phyloP scores from a whole-genome alignment of 2,113 vertebrate genomes.

The Pan paniscus region DNA sequence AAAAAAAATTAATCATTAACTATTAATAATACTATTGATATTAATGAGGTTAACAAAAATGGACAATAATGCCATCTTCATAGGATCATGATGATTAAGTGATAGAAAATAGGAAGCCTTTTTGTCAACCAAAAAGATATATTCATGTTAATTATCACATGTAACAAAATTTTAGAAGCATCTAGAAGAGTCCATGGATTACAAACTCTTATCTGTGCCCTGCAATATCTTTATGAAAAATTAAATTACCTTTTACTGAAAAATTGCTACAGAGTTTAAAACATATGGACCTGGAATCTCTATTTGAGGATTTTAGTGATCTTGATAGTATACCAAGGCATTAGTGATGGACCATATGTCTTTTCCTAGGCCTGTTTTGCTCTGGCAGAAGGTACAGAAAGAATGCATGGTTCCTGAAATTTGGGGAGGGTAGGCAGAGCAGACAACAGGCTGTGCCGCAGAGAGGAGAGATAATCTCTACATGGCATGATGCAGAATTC shows the following conservation, averaged over 20 bases:
- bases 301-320: not conserved
- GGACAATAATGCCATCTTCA: not conserved
- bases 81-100: not conserved
- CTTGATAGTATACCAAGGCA: not conserved
- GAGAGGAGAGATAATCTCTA: not conserved
- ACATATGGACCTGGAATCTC: not conserved
- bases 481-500: not conserved
- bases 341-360: not conserved
- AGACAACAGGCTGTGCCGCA: not conserved
- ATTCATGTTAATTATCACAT: not conserved
- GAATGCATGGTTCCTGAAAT: not conserved
- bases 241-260: not conserved
- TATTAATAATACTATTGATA: not conserved
- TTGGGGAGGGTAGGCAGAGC: not conserved
- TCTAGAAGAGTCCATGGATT: not conserved
- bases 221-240: not conserved
- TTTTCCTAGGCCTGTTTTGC: not conserved
- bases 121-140: not conserved
- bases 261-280: not conserved
- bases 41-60: not conserved
- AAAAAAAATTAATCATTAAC: not conserved
- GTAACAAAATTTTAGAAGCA: constrained; percentile 4
- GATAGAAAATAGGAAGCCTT: not conserved
- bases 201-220: not conserved
- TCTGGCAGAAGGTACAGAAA: not conserved